These are phyloP conservation scores for Microctonus brassicae DNA, from an alignment of 2,888 invertebrate genomes.

Conservation along the genomic window DNA sequence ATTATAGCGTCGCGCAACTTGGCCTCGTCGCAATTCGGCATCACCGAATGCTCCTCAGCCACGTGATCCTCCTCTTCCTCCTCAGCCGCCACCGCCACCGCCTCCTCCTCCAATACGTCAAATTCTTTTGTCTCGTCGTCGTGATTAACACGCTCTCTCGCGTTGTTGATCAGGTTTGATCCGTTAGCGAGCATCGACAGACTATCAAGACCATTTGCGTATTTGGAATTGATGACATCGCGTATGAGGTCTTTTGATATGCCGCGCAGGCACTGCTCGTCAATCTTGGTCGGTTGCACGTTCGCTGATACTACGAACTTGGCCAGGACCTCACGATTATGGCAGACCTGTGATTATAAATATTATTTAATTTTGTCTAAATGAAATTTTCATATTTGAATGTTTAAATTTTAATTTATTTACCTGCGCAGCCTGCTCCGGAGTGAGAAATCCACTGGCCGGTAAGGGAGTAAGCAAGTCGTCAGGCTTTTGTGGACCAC, in stretches of 20 bases:
- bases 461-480: conserved; percentile 65
- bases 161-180: conserved; percentile 56
- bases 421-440: conserved; percentile 65
- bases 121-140: conserved; percentile 64
- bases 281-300: conserved; percentile 67
- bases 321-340: conserved; percentile 66
- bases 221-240: conserved; percentile 68
- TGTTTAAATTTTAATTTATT: background rate
- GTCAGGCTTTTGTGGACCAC: conserved; percentile 70
- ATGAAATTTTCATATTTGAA: background rate
- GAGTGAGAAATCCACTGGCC: conserved; percentile 65
- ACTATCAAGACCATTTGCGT: conserved; percentile 64
- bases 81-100: conserved; percentile 64
- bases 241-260: conserved; percentile 66
- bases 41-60: conserved; percentile 31
- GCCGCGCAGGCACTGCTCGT: conserved; percentile 66
- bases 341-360: conserved; percentile 52
- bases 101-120: conserved; percentile 63
- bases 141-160: conserved; percentile 44
- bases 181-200: conserved; percentile 59
- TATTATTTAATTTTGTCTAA: background rate
- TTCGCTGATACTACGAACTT: conserved; percentile 67
- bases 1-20: conserved; percentile 42
- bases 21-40: conserved; percentile 17
- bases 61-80: conserved; percentile 41